Percentiles rank a stretch among this genome's conserved stretches.
phyloP scores from a whole-genome alignment of 2,888 invertebrate genomes.

The Hirudinaria manillensis region DNA sequence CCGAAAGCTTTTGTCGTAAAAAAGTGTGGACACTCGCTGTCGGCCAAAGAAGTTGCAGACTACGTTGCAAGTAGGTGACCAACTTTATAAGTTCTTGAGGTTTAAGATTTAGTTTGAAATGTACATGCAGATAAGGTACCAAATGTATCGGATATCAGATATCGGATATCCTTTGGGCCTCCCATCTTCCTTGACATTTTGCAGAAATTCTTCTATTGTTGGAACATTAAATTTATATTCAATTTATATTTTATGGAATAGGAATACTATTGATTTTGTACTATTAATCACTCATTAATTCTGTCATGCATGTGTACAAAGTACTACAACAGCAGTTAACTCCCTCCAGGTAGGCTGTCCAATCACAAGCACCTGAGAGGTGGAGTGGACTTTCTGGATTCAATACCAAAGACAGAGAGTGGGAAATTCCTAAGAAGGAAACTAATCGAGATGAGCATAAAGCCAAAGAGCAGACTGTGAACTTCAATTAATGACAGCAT shows the following conservation, averaged over 20 bases:
- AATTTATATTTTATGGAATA: no score
- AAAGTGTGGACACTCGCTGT: conserved; percentile 54
- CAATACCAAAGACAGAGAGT: conserved; percentile 36
- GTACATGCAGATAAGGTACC: no score
- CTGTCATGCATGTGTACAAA: no score
- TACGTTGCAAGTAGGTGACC: conserved; percentile 28
- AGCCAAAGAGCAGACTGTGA: conserved; percentile 20
- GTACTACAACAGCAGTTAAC: neutral
- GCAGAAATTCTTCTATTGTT: no score
- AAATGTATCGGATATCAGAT: no score
- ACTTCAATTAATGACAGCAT: neutral
- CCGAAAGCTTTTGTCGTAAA: conserved; percentile 69
- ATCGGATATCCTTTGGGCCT: no score
- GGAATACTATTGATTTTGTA: no score
- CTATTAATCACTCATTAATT: no score
- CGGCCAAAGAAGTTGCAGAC: conserved; percentile 55
- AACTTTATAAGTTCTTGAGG: no score
- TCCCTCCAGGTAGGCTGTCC: conserved; percentile 22
- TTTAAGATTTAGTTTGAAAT: no score
- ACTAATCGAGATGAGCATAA: conserved; percentile 21
- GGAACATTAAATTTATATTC: no score
- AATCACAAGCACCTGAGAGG: conserved; percentile 37
- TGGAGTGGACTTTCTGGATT: conserved; percentile 37
- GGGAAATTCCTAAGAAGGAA: conserved; percentile 39
- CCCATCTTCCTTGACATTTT: no score